phyloP scores from a whole-genome alignment of 2,797 vertebrate species.

The Fistularia commersonii region DNA sequence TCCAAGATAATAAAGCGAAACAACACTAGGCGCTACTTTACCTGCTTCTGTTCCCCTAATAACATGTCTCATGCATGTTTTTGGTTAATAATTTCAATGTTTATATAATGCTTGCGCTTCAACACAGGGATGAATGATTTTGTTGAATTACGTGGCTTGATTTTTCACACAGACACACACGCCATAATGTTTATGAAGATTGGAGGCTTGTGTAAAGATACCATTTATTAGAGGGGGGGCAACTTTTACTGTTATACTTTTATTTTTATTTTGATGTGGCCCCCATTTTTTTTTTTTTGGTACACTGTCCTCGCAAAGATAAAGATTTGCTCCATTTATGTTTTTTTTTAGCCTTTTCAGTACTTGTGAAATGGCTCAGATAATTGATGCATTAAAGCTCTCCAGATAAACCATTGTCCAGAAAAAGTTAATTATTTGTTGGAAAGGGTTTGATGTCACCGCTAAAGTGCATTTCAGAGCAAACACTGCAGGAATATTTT shows the following conservation, averaged over 20 bases:
- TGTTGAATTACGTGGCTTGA: slow-evolving; percentile 29
- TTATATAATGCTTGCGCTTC: slow-evolving; percentile 43
- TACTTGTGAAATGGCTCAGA: background rate
- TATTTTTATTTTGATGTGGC: background rate
- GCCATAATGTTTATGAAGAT: no score
- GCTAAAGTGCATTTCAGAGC: slow-evolving; percentile 29
- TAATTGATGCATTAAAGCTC: slow-evolving; percentile 9
- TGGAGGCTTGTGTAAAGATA: slow-evolving; percentile 8
- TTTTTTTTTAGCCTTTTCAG: background rate
- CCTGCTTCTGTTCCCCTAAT: slow-evolving; percentile 15
- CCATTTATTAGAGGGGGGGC: background rate
- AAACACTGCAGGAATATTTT: slow-evolving; percentile 6
- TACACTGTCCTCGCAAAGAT: no score
- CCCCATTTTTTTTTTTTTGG: background rate
- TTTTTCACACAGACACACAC: no score
- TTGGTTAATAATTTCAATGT: slow-evolving; percentile 52
- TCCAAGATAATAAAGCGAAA: slow-evolving; percentile 31
- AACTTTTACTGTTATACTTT: background rate
- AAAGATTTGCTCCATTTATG: no score
- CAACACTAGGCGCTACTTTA: slow-evolving; percentile 32
- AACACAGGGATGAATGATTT: slow-evolving; percentile 20
- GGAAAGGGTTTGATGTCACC: slow-evolving; percentile 17
- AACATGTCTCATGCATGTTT: slow-evolving; percentile 39
- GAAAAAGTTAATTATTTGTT: slow-evolving; percentile 24
- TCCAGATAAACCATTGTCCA: slow-evolving; percentile 5